Percentiles rank a stretch among this genome's conserved stretches.
Evolutionary conservation across 2,888 invertebrate genomes (phyloP).

Genomic region (Cantharis lateralis): DNA sequence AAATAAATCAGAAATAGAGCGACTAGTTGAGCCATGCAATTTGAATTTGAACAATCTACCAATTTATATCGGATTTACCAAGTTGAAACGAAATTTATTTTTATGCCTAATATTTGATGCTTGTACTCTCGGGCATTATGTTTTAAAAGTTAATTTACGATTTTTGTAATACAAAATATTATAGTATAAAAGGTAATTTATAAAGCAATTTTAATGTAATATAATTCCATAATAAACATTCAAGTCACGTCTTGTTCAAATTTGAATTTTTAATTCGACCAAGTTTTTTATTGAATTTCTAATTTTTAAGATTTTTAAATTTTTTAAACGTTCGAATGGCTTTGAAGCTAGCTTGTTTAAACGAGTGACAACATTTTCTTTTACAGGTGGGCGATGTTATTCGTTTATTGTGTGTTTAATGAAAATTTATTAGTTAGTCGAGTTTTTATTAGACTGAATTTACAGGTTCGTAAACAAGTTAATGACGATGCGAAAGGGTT

Average conservation of each 20-base stretch:
- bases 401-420: neutral
- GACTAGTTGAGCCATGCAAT: conserved; percentile 1
- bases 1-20: neutral
- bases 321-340: neutral
- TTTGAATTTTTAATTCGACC: neutral
- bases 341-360: neutral
- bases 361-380: neutral
- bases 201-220: neutral
- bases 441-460: neutral
- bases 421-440: neutral
- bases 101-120: neutral
- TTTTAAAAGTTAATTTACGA: neutral
- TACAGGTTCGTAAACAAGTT: neutral
- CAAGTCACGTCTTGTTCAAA: neutral
- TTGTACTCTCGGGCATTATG: neutral
- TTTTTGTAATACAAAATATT: neutral
- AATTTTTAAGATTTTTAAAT: neutral
- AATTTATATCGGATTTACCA: conserved; percentile 5
- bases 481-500: neutral
- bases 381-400: neutral
- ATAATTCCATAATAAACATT: neutral
- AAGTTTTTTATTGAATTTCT: neutral
- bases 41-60: conserved; percentile 2
- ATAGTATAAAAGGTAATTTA: neutral
- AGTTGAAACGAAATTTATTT: neutral